Conservation (phyloP, 2,113 vertebrate species). For the Bubalus kerabau region DNA sequence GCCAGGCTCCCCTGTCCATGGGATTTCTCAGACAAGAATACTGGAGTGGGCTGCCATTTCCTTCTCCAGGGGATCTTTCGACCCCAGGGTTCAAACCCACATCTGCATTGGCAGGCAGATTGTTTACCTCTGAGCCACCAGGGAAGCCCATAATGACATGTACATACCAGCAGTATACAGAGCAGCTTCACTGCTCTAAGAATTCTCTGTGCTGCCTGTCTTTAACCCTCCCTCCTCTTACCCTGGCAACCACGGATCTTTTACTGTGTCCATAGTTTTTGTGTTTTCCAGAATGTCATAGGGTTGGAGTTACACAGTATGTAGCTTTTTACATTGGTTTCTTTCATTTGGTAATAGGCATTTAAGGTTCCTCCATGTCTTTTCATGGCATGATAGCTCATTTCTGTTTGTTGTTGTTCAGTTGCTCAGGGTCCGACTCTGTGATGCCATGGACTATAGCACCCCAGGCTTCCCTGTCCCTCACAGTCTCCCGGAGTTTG, state of each 20-base stretch:
- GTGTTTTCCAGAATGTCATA: neutral
- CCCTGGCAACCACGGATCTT: neutral
- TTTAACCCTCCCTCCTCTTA: too few species aligned
- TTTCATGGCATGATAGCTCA: neutral
- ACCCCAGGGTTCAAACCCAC: neutral
- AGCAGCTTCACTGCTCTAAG: neutral
- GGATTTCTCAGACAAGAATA: neutral
- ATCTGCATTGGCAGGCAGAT: neutral
- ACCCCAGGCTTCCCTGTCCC: neutral
- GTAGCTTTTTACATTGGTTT: neutral
- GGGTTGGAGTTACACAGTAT: neutral
- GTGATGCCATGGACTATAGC: neutral
- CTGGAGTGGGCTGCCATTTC: neutral
- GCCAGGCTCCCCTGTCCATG: neutral
- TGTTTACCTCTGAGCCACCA: neutral
- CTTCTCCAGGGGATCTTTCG: neutral
- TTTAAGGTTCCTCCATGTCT: neutral
- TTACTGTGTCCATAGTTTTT: neutral
- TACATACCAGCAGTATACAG: rapidly evolving
- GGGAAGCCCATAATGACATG: rapidly evolving
- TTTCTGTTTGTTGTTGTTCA: neutral
- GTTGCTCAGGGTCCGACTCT: neutral
- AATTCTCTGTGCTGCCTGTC: neutral
- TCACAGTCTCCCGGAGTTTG: neutral
- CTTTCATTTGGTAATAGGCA: neutral